A percentile compares a stretch with the other conserved stretches of the same genome.
Evolutionary conservation across 2,888 invertebrate species (phyloP).

Genomic region (Chorisops tibialis): DNA sequence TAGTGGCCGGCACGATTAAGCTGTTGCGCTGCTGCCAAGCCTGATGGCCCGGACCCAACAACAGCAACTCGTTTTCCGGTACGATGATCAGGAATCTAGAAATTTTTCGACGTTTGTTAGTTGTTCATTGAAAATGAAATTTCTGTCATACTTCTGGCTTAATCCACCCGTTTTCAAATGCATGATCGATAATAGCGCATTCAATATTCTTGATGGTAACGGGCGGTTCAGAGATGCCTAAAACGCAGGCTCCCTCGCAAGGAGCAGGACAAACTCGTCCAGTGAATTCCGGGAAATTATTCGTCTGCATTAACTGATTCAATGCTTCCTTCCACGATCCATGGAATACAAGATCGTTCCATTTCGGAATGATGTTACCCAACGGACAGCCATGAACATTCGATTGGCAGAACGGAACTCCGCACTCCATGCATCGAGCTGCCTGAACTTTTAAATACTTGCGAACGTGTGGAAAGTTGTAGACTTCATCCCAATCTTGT

Average conservation of each 20-base stretch:
- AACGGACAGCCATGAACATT: conserved; percentile 91
- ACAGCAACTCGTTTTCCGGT: conserved; percentile 83
- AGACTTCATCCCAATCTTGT: conserved; percentile 97
- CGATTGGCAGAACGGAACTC: conserved; percentile 97
- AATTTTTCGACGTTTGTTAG: background rate
- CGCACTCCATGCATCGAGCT: conserved; percentile 98
- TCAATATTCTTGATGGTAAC: conserved; percentile 99
- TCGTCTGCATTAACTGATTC: conserved; percentile 90
- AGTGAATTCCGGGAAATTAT: conserved; percentile 98
- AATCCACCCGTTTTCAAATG: conserved; percentile 95
- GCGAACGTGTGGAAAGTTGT: conserved; percentile 79
- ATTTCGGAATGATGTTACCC: conserved; percentile 98
- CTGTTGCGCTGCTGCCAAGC: conserved; percentile 94
- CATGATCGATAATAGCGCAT: conserved; percentile 97
- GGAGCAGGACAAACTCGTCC: conserved; percentile 95
- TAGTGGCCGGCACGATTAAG: conserved; percentile 90
- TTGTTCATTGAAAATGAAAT: conserved; percentile 5
- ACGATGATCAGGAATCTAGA: conserved; percentile 63
- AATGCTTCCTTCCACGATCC: conserved; percentile 94
- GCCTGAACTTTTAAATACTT: conserved; percentile 88
- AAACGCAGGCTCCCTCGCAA: conserved; percentile 96
- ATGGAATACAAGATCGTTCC: conserved; percentile 96
- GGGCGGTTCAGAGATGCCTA: conserved; percentile 92
- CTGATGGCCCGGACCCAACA: conserved; percentile 92
- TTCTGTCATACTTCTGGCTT: conserved; percentile 60